Conservation (phyloP, 2,797 vertebrate species). For the Dryobates pubescens region DNA sequence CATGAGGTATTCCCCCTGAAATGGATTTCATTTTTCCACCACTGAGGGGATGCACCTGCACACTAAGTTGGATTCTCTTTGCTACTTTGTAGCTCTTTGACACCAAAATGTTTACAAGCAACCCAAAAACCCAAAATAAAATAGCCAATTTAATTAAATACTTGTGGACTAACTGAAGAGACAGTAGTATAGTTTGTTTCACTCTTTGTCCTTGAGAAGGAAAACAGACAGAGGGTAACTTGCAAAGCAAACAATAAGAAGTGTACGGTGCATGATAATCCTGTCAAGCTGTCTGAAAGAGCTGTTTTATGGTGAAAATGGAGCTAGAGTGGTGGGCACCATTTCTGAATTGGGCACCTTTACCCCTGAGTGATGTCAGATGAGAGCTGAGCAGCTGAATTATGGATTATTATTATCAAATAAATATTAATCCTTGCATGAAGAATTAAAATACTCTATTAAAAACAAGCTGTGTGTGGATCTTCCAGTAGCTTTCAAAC, state of each 20-base stretch:
- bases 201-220: not conserved
- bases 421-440: constrained; percentile 47
- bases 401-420: constrained; percentile 33
- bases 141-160: not conserved
- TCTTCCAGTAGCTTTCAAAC: not conserved
- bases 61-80: not conserved
- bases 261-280: not conserved
- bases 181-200: not conserved
- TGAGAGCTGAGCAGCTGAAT: not conserved
- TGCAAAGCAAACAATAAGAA: not conserved
- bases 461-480: not conserved
- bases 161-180: not conserved
- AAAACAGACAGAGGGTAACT: not conserved
- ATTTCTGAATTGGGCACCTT: constrained; percentile 2
- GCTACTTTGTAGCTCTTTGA: not conserved
- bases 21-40: not conserved
- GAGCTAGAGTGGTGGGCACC: not conserved
- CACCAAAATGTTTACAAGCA: not conserved
- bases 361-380: not conserved
- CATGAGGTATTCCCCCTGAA: not conserved
- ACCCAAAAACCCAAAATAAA: not conserved
- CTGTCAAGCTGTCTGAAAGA: not conserved
- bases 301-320: not conserved
- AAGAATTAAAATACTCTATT: constrained; percentile 24
- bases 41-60: not conserved